Base-by-base conservation (phyloP, 2,888 invertebrate genomes). In the Octonoba sinensis region DNA sequence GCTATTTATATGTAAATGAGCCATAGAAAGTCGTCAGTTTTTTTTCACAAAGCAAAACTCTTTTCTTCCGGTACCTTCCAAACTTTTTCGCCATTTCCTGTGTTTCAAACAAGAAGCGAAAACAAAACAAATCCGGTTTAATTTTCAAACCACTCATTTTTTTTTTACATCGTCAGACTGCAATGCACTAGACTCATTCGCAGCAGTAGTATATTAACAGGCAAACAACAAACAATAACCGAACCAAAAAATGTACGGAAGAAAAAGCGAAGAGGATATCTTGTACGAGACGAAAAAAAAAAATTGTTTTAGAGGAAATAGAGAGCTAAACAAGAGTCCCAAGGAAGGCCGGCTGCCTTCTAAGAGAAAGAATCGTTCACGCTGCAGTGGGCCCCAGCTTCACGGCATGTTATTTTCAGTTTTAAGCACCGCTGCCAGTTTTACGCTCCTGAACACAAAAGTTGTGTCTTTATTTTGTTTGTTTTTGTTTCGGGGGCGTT, bases 381-480 rank as follows among this genome's bases (percentile, higher is more conserved):
- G 76, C 56, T 64, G 60, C 46, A 70, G 54, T 70, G 44, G 36
- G 46, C 64, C 64, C 20, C 54, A 36, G 36, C 70, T 77, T 77
- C 70, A 77, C 70, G 70, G 47, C 54, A 20, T 62, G 76, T 77
- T 77, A 70, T 70, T 69, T 70, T 77, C 69, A 70, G 76, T 77
- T 77, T 77, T 77, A 77, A 77, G 76, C 69, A 64, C 76, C 69
- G 54, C 70, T 77, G 70, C 76, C 69, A 70, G 51, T 77, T 69
- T 77, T 77, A 69, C 76, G 76, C 76, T 59, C 15, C 62, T 76
- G 67, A 36, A 36, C 60, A 69, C 62, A 70, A 70, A 70, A 77
- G 64, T 56, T 77, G 69, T 75, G 47, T 75, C 60, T 67, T 67
- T 76, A 22, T 77, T 49, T 70, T 24, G 4, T 60, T 36, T 54